Evolutionary conservation across 1,140 invertebrate species (phyloP), one percentile per base, ranked within the genome.

Genomic region (Tenebrio molitor): DNA sequence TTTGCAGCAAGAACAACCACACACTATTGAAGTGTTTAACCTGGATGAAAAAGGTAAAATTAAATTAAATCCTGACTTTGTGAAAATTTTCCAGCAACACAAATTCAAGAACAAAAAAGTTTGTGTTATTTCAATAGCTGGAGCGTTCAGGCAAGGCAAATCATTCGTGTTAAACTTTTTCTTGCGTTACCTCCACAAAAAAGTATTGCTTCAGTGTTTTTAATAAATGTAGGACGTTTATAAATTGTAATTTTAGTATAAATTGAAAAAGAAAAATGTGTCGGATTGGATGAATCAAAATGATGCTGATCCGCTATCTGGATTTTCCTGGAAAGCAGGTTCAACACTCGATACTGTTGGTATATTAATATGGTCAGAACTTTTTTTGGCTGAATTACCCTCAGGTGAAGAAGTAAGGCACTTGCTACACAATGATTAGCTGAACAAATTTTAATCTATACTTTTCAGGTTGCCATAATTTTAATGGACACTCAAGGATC

Each of bases 61-160:
- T 0, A 0, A 8, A 3, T 39, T 39, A n/a, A n/a, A n/a, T 12
- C 2, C 3, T 58, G 50, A 10, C 5, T n/a, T 58, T 23, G 1
- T 8, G 14, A 58, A 33, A 6, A 29, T 29, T 0, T 15, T 58
- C 8, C 6, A 14, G 50, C 8, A 12, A 14, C 2, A 14, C 0
- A 23, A 29, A 29, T 14, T 58, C 2, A 33, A 25, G 14, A 29
- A 58, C 12, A n/a, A 29, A 14, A 25, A 58, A 12, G 23, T 58
- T 7, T 58, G 50, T 58, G 50, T 58, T 29, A 33, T 58, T 14
- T 58, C 50, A 58, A 29, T 58, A n/a, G 12, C 50, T 3, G 50
- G 50, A 8, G 19, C 23, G 6, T 58, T 29, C 50, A 25, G 50
- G 15, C 21, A 58, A 58, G 50, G 50, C 21, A 58, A 58, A 58